Conservation (phyloP, 1,140 invertebrate species). For the Lepidurus arcticus region DNA sequence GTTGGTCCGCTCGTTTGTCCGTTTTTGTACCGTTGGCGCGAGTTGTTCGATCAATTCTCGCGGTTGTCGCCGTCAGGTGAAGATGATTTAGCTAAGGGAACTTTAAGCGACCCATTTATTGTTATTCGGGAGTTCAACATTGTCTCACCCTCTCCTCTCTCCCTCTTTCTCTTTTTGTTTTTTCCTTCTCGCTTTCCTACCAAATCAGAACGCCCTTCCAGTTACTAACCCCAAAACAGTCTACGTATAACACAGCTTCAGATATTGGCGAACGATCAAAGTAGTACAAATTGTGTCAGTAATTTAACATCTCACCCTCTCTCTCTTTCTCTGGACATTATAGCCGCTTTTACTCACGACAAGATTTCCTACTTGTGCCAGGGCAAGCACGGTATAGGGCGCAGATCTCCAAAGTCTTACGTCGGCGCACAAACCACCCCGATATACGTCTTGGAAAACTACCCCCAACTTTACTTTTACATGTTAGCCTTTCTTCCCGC, state of each 20-base stretch:
- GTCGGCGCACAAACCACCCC: neutral
- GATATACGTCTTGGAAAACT: neutral
- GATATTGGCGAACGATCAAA: neutral
- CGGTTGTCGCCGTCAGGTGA: too few species aligned
- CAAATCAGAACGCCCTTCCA: too few species aligned
- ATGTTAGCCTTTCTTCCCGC: neutral
- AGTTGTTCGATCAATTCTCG: too few species aligned
- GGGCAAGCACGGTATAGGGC: neutral
- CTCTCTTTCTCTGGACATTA: neutral
- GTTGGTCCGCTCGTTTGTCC: too few species aligned
- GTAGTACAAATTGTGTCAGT: neutral
- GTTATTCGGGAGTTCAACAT: neutral
- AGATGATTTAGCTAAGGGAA: neutral
- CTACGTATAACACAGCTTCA: neutral
- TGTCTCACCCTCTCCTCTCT: neutral
- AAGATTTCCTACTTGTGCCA: too few species aligned
- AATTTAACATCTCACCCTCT: neutral
- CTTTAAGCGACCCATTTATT: neutral
- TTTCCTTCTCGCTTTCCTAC: too few species aligned
- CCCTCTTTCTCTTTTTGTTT: too few species aligned
- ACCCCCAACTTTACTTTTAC: neutral
- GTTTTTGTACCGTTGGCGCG: too few species aligned
- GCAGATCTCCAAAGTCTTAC: neutral
- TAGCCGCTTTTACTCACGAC: neutral
- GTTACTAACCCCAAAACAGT: too few species aligned